These are phyloP conservation scores for Pseudobourletiella spinata DNA, from an alignment of 1,140 invertebrate genomes.

Conservation along the genomic window DNA sequence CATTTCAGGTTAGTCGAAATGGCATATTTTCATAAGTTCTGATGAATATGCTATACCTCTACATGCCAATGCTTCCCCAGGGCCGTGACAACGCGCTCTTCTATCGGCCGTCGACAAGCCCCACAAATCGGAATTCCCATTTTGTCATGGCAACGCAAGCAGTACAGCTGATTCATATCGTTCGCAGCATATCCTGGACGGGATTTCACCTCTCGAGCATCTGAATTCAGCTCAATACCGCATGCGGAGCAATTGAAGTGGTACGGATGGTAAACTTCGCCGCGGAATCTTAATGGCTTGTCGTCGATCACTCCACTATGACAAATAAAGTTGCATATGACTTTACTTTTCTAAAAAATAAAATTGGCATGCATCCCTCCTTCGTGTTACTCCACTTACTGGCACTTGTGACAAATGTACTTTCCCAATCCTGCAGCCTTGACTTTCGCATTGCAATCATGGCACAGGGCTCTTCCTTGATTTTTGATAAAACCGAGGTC, in stretches of 20 bases:
- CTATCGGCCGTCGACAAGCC: conserved; percentile 90
- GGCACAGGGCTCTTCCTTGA: conserved; percentile 83
- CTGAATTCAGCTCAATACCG: conserved; percentile 64
- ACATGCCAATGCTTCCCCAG: conserved; percentile 99
- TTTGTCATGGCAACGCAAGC: conserved; percentile 96
- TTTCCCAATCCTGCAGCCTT: conserved; percentile 92
- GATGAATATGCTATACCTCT: conserved; percentile 41
- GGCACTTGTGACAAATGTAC: conserved; percentile 98
- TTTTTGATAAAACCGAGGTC: conserved; percentile 97
- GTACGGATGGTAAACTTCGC: conserved; percentile 97
- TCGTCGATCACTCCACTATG: conserved; percentile 88
- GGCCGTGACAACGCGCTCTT: conserved; percentile 92
- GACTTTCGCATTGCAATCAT: conserved; percentile 91
- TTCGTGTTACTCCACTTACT: conserved; percentile 57
- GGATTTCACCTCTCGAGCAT: conserved; percentile 71
- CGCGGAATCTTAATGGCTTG: conserved; percentile 79
- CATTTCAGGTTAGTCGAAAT: too few relatives aligned
- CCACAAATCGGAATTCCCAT: conserved; percentile 98
- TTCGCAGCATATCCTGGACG: conserved; percentile 80
- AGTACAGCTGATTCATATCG: conserved; percentile 93
- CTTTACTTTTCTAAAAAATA: neutral
- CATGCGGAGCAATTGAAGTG: conserved; percentile 96
- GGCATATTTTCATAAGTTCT: neutral
- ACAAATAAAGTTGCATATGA: conserved; percentile 28
- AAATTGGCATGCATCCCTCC: neutral